These are phyloP conservation scores for Apamea crenata DNA, from an alignment of 2,888 invertebrate species.

Conservation along the genomic window DNA sequence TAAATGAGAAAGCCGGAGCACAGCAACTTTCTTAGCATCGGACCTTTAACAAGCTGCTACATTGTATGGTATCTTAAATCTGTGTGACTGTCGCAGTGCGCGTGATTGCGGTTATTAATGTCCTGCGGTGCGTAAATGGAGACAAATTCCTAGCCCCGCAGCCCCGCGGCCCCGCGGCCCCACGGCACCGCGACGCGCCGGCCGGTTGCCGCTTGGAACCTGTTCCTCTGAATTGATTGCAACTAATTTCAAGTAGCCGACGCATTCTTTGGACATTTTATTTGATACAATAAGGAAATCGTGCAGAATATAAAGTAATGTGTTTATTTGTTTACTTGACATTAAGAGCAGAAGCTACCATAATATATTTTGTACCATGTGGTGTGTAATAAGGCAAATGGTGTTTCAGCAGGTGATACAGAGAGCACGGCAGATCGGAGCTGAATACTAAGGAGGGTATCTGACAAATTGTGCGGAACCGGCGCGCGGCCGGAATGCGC, in stretches of 20 bases:
- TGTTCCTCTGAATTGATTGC: slow-evolving; percentile 47
- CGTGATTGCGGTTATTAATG: slow-evolving; percentile 49
- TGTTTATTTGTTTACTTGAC: slow-evolving; percentile 23
- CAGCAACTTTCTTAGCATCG: slow-evolving; percentile 38
- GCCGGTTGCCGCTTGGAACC: slow-evolving; percentile 34
- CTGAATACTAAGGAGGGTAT: slow-evolving; percentile 53
- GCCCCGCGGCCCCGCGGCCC: background rate
- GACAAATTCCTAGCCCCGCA: slow-evolving; percentile 51
- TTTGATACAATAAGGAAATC: slow-evolving; percentile 26
- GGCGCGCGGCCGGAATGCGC: slow-evolving; percentile 31
- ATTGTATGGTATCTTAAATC: slow-evolving; percentile 35
- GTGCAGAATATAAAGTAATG: background rate
- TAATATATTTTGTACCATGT: background rate
- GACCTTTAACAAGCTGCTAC: slow-evolving; percentile 26
- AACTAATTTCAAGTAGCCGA: slow-evolving; percentile 25
- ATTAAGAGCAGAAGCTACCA: slow-evolving; percentile 14
- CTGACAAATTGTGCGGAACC: slow-evolving; percentile 48
- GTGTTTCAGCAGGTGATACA: slow-evolving; percentile 41
- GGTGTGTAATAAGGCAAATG: slow-evolving; percentile 41
- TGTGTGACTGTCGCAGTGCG: slow-evolving; percentile 10
- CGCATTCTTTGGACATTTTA: slow-evolving; percentile 16
- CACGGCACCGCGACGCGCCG: background rate
- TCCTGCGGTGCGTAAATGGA: slow-evolving; percentile 51
- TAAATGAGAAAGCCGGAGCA: slow-evolving; percentile 41
- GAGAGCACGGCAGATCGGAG: slow-evolving; percentile 19